Percentiles rank a stretch among this genome's conserved stretches.
Evolutionary conservation across 2,113 vertebrate genomes (phyloP).

Genomic region (Forbesichthys papilliferus): DNA sequence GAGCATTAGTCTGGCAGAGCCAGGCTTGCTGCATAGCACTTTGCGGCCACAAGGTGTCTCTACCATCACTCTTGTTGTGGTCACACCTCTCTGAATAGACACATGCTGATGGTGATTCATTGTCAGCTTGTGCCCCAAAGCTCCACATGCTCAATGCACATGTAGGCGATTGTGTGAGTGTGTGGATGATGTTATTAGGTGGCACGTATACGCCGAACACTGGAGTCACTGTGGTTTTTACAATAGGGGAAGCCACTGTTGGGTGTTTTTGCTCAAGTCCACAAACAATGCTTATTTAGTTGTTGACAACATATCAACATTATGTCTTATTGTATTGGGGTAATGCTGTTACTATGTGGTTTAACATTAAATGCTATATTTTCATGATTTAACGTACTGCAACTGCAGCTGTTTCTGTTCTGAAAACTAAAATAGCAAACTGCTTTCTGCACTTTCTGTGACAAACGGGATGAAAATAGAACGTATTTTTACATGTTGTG

Average conservation of each 20-base stretch:
- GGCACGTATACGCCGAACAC: background rate
- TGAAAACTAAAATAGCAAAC: too few relatives aligned
- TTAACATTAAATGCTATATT: background rate
- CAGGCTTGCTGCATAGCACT: constrained; percentile 30
- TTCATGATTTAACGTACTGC: background rate
- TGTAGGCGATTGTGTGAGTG: background rate
- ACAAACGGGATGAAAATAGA: too few relatives aligned
- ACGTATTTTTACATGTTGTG: too few relatives aligned
- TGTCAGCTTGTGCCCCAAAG: background rate
- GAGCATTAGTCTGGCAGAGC: too few relatives aligned
- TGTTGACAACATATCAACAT: too few relatives aligned
- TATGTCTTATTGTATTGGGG: too few relatives aligned
- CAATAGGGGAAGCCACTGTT: too few relatives aligned
- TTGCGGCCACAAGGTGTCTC: constrained; percentile 65
- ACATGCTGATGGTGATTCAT: background rate
- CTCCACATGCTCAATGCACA: background rate
- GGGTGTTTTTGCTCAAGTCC: too few relatives aligned
- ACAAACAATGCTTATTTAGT: too few relatives aligned
- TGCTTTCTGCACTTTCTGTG: too few relatives aligned
- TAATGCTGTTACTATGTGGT: too few relatives aligned
- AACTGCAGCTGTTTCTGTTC: too few relatives aligned
- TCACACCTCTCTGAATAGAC: constrained; percentile 22
- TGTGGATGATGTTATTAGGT: constrained; percentile 7
- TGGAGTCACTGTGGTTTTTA: background rate
- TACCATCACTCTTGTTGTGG: constrained; percentile 29